Percentiles rank a stretch among this genome's conserved stretches.
Evolutionary conservation across 2,888 invertebrate genomes (phyloP).

Genomic region (Carcina quercana): DNA sequence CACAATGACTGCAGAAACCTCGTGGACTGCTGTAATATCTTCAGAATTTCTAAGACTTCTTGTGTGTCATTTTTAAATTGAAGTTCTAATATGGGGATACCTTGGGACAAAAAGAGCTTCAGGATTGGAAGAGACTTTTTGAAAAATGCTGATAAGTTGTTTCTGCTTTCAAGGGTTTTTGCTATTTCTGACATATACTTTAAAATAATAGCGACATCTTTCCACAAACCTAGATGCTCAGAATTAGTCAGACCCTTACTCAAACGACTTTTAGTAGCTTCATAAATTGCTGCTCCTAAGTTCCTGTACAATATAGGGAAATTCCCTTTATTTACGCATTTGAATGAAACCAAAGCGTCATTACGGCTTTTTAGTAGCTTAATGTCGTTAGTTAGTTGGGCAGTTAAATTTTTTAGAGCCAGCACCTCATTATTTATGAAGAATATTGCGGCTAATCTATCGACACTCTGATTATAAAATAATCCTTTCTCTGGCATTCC

Average conservation of each 20-base stretch:
- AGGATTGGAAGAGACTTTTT: conserved; percentile 80
- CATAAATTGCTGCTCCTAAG: conserved; percentile 76
- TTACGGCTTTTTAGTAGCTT: conserved; percentile 70
- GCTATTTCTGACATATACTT: conserved; percentile 79
- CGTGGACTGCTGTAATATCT: conserved; percentile 85
- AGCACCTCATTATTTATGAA: conserved; percentile 74
- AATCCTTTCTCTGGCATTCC: conserved; percentile 79
- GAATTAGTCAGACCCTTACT: conserved; percentile 69
- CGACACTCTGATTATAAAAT: conserved; percentile 76
- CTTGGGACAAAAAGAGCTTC: conserved; percentile 79
- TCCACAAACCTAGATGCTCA: conserved; percentile 79
- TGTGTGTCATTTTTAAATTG: conserved; percentile 81
- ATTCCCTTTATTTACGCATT: conserved; percentile 78
- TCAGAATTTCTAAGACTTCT: conserved; percentile 82
- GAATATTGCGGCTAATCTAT: conserved; percentile 78
- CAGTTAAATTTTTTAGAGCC: conserved; percentile 72
- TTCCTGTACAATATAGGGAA: conserved; percentile 81
- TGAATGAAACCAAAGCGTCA: conserved; percentile 73
- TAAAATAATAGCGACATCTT: conserved; percentile 74
- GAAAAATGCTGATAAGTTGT: conserved; percentile 78
- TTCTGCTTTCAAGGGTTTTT: conserved; percentile 76
- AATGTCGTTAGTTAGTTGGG: conserved; percentile 73
- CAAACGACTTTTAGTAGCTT: conserved; percentile 65
- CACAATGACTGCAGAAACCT: conserved; percentile 88
- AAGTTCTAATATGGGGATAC: conserved; percentile 84